phyloP scores from a whole-genome alignment of 2,888 invertebrate species.

The Xanthorhoe spadicearia region DNA sequence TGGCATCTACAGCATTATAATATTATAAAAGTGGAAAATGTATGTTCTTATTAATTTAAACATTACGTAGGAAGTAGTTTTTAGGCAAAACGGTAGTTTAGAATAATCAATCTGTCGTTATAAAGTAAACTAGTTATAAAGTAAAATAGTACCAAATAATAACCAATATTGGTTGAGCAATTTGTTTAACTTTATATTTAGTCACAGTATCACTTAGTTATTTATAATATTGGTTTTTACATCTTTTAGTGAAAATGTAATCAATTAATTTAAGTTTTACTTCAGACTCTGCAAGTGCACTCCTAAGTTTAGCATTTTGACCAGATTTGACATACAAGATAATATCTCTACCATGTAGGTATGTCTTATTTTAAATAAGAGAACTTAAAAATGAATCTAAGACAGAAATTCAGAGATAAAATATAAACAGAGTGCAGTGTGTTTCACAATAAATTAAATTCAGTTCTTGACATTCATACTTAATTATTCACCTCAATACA shows the following conservation, averaged over 20 bases:
- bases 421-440: slow-evolving; percentile 59
- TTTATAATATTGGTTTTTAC: neutral
- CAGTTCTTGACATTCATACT: slow-evolving; percentile 76
- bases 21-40: slow-evolving; percentile 72
- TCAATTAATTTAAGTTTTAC: slow-evolving; percentile 53
- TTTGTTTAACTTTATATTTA: slow-evolving; percentile 51
- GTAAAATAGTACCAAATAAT: slow-evolving; percentile 49
- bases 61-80: slow-evolving; percentile 50
- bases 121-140: slow-evolving; percentile 45
- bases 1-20: slow-evolving; percentile 70
- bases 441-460: slow-evolving; percentile 68
- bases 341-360: slow-evolving; percentile 8
- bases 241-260: neutral
- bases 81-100: slow-evolving; percentile 1
- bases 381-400: slow-evolving; percentile 60
- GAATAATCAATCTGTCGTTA: slow-evolving; percentile 47
- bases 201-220: slow-evolving; percentile 53
- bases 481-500: slow-evolving; percentile 73
- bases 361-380: slow-evolving; percentile 41
- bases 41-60: slow-evolving; percentile 59
- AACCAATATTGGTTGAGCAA: slow-evolving; percentile 73
- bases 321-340: slow-evolving; percentile 23
- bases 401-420: slow-evolving; percentile 46
- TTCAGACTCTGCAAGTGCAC: slow-evolving; percentile 60
- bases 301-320: slow-evolving; percentile 49